Percentiles rank a stretch among this genome's conserved stretches.
These are phyloP conservation scores for Hydrotaea diabolus DNA, from an alignment of 2,888 invertebrate genomes.

Conservation along the genomic window DNA sequence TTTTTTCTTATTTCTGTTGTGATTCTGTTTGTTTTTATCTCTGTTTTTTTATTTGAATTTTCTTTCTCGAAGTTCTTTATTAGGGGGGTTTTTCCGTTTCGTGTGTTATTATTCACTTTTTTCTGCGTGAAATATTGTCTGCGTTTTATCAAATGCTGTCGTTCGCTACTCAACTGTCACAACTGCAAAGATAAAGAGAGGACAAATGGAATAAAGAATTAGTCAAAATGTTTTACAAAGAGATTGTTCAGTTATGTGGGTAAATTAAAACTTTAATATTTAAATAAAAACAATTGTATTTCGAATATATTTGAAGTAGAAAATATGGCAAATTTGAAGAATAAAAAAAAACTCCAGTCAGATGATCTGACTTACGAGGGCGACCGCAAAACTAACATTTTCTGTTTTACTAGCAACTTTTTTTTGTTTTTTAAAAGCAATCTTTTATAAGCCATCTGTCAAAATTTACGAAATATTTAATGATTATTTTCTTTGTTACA, in stretches of 20 bases:
- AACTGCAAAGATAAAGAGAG: conserved; percentile 39
- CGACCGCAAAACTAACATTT: too few relatives aligned
- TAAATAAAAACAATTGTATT: too few relatives aligned
- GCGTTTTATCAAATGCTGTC: conserved; percentile 1
- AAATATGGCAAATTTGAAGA: too few relatives aligned
- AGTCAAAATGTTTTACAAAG: neutral
- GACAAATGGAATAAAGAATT: conserved; percentile 9
- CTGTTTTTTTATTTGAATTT: conserved; percentile 32
- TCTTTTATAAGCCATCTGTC: too few relatives aligned
- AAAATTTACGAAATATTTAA: too few relatives aligned
- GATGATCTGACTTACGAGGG: too few relatives aligned
- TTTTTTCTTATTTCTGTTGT: conserved; percentile 7
- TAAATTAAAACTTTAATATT: too few relatives aligned
- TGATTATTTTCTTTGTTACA: too few relatives aligned
- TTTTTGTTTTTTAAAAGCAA: too few relatives aligned
- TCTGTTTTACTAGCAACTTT: too few relatives aligned
- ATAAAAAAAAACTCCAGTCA: too few relatives aligned
- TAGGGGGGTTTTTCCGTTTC: neutral
- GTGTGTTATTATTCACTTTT: conserved; percentile 15
- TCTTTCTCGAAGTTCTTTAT: neutral
- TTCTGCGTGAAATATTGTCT: conserved; percentile 15
- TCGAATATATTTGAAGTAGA: too few relatives aligned
- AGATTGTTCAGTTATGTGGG: neutral
- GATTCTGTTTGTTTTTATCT: conserved; percentile 39
- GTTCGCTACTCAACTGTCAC: conserved; percentile 26